phyloP scores from a whole-genome alignment of 2,113 vertebrate species.

The Takifugu flavidus region DNA sequence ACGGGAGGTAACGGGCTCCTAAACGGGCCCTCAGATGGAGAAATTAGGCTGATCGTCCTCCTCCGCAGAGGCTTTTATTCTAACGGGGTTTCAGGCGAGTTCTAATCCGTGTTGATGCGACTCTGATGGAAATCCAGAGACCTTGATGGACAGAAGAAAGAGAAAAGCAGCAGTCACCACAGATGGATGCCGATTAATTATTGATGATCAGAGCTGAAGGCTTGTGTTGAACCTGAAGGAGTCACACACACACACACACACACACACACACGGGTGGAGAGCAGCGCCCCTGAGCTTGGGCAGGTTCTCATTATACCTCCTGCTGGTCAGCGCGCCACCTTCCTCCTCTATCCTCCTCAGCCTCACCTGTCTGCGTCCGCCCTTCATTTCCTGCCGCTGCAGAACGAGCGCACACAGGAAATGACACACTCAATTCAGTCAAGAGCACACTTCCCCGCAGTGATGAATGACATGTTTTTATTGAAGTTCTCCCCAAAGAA shows the following conservation, averaged over 20 bases:
- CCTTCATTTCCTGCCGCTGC: conserved; percentile 36
- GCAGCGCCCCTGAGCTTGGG: conserved; percentile 11
- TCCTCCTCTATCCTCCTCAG: conserved; percentile 31
- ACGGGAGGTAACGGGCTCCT: too few species aligned
- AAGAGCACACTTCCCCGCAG: background rate
- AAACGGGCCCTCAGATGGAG: conserved; percentile 36
- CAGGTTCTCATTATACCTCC: conserved; percentile 46
- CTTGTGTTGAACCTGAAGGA: conserved; percentile 51
- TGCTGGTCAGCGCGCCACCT: conserved; percentile 29
- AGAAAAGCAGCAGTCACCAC: conserved; percentile 46
- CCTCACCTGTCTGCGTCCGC: conserved; percentile 42
- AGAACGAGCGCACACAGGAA: conserved; percentile 34
- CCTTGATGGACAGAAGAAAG: conserved; percentile 22
- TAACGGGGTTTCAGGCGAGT: too few species aligned
- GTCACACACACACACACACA: conserved; percentile 16
- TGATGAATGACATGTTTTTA: background rate
- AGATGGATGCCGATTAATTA: conserved; percentile 68
- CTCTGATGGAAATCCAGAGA: conserved; percentile 3
- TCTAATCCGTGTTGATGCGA: too few species aligned
- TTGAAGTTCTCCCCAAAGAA: background rate
- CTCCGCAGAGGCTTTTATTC: too few species aligned
- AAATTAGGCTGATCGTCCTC: background rate
- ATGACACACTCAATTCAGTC: conserved; percentile 2
- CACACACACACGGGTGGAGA: conserved; percentile 26
- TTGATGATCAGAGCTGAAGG: conserved; percentile 57